A percentile compares a stretch with the other conserved stretches of the same genome.
These are phyloP conservation scores for Daphoenositta chrysoptera DNA, from an alignment of 2,113 vertebrate genomes.

Conservation along the genomic window DNA sequence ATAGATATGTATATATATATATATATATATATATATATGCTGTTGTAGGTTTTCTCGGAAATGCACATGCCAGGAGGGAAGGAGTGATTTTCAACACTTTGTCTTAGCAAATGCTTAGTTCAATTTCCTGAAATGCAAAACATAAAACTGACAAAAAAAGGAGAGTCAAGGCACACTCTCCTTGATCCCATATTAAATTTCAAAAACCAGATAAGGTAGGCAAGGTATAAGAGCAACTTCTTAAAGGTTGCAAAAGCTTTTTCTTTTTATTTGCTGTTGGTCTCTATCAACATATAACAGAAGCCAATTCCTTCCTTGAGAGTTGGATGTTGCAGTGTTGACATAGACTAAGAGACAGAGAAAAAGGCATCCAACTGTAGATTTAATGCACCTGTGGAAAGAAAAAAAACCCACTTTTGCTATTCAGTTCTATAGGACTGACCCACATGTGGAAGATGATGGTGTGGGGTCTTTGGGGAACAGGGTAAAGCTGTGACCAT, in stretches of 20 bases:
- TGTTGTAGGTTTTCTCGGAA: background rate
- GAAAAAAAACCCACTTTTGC: background rate
- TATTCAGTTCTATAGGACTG: background rate
- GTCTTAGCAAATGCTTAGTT: background rate
- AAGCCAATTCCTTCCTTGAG: background rate
- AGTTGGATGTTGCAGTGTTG: background rate
- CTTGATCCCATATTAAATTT: background rate
- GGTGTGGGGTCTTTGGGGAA: background rate
- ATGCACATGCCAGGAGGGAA: background rate
- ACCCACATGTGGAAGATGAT: background rate
- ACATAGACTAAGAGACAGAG: background rate
- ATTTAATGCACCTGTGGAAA: background rate
- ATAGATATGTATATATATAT: background rate
- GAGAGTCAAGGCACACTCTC: background rate
- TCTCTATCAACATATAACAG: background rate
- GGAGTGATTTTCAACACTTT: background rate
- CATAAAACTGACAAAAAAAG: background rate
- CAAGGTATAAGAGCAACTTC: background rate
- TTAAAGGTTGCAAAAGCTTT: background rate
- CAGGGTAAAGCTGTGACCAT: background rate
- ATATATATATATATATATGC: background rate
- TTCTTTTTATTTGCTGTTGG: background rate
- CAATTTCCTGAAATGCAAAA: background rate
- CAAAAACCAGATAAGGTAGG: background rate
- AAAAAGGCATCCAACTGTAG: rapidly evolving